Base-by-base conservation (phyloP, 2,797 vertebrate genomes). In the Manis crassicaudata region DNA sequence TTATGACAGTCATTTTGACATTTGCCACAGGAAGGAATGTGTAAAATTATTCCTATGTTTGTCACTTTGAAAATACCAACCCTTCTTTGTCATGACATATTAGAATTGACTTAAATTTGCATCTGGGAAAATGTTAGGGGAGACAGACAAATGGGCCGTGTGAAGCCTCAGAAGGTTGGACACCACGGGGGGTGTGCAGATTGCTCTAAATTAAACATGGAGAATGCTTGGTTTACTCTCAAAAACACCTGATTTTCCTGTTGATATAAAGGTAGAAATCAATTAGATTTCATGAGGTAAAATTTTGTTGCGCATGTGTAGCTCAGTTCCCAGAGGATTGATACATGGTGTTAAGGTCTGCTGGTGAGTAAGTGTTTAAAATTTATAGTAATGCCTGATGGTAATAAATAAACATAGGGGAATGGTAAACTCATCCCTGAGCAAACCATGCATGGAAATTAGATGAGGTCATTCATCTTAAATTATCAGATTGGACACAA, bases 401-500 rank as follows among this genome's bases (percentile, higher is more conserved):
- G 8, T 96, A 95, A 98, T 98, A 98, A 93, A 97, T 97, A 97
- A 97, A 95, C 97, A 95, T 82, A 76, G 56, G 96, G 96, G 96
- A 97, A 94, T 97, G 96, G 95, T 94, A 97, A 97, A 97, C 97
- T 97, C 96, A 98, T 97, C 97, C 97, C 92, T 95, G 94, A 95
- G 67, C 97, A 98, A 99, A 96, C 92, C 96, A 95, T 97, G 98
- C 96, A 12, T 98, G 98, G 80, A 97, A 98, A 97, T 98, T 97
- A 93, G 96, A 97, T 97, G 93, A 98, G 98, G 97, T 98, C 97
- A 97, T 98, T 98, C 97, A 92, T 98, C 97, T 98, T 98, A 98
- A 98, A 94, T 97, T 40, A 97, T 98, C 92, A 97, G 62, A 79
- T 96, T 94, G 98, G 98, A 98, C 97, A 98, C 72, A 70, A 94